Percentiles rank a stretch among this genome's conserved stretches.
These are phyloP conservation scores for Drosophila fuyamai DNA, from an alignment of 1,140 invertebrate genomes.

Conservation along the genomic window DNA sequence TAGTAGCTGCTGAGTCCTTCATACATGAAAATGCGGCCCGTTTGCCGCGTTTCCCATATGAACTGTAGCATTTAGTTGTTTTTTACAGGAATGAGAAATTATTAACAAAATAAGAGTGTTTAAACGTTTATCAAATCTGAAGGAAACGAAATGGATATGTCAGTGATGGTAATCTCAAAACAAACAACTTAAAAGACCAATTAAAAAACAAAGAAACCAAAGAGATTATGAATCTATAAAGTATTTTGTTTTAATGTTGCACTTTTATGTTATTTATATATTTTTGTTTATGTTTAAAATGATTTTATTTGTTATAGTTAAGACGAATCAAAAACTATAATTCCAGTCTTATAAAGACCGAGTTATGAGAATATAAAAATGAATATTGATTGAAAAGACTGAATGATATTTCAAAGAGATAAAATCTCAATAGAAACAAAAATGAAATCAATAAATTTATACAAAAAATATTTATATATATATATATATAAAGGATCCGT, in stretches of 20 bases:
- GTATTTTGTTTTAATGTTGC: conserved; percentile 72
- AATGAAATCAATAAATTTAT: conserved; percentile 9
- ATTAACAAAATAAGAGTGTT: conserved; percentile 56
- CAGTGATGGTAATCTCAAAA: conserved; percentile 67
- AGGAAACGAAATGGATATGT: conserved; percentile 67
- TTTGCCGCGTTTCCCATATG: conserved; percentile 57
- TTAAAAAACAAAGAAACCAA: conserved; percentile 34
- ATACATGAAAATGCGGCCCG: conserved; percentile 43
- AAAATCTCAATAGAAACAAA: conserved; percentile 14
- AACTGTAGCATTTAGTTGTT: conserved; percentile 78
- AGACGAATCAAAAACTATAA: conserved; percentile 28
- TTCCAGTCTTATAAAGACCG: conserved; percentile 10
- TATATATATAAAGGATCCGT: background rate
- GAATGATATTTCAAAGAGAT: conserved; percentile 47
- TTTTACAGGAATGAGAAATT: conserved; percentile 74
- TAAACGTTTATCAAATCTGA: conserved; percentile 55
- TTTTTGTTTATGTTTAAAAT: conserved; percentile 73
- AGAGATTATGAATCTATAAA: conserved; percentile 47
- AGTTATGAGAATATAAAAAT: conserved; percentile 11
- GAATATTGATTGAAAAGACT: conserved; percentile 50
- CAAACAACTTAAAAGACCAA: conserved; percentile 45
- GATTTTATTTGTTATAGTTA: conserved; percentile 72
- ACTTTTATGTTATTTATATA: conserved; percentile 78
- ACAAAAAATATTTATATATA: background rate
- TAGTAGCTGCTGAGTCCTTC: conserved; percentile 47